A percentile compares a stretch with the other conserved stretches of the same genome.
Evolutionary conservation across 2,113 vertebrate species (phyloP).

Genomic region (Amphiprion percula): DNA sequence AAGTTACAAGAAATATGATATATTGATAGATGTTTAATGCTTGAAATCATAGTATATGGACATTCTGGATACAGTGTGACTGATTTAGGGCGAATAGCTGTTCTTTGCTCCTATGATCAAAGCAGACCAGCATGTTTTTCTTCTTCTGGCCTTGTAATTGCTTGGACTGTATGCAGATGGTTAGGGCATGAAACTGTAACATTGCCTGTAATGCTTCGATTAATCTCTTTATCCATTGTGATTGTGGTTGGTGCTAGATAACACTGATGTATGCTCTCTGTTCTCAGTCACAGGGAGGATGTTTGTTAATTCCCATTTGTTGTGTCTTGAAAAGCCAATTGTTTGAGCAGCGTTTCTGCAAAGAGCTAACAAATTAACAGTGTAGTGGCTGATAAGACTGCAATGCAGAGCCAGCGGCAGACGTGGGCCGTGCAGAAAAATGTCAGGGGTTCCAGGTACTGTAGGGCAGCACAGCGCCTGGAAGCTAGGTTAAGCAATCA

Average conservation of each 20-base stretch:
- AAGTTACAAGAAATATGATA: neutral
- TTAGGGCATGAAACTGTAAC: constrained; percentile 2
- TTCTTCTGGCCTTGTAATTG: constrained; percentile 23
- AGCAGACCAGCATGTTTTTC: constrained; percentile 25
- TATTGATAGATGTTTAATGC: neutral
- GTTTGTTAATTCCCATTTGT: constrained; percentile 38
- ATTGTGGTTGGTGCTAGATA: constrained; percentile 12
- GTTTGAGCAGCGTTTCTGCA: constrained; percentile 21
- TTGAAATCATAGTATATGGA: neutral
- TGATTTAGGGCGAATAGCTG: neutral
- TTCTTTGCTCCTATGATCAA: constrained; percentile 38
- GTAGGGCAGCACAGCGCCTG: neutral
- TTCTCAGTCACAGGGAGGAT: neutral
- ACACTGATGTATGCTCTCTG: constrained; percentile 13
- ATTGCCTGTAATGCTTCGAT: constrained; percentile 11
- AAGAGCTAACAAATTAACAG: constrained; percentile 16
- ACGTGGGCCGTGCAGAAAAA: neutral
- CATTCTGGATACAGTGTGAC: neutral
- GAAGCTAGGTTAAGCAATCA: constrained; percentile 14
- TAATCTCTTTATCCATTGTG: constrained; percentile 15
- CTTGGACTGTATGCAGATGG: constrained; percentile 18
- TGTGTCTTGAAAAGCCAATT: constrained; percentile 17
- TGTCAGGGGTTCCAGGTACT: neutral
- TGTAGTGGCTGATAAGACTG: constrained; percentile 11
- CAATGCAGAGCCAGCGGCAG: neutral